Evolutionary conservation across 2,888 invertebrate species (phyloP), one percentile per base, ranked within the genome.

Genomic region (Metopia argyrocephala): DNA sequence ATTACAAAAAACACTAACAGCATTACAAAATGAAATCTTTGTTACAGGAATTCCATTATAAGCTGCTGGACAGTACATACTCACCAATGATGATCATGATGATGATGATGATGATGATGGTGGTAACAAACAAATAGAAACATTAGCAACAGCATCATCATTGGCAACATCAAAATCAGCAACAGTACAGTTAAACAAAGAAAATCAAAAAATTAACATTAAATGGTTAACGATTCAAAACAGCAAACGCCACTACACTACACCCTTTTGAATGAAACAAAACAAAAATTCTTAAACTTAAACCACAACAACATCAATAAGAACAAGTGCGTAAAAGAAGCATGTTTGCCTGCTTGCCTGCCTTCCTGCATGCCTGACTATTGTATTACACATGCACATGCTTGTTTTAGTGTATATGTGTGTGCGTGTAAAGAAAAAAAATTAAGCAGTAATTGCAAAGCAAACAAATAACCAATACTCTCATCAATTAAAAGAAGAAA

Each of bases 191-290:
- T 38, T 4, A 52, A 76, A 46, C 54, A 64, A 79, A 75, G 76
- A 85, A 84, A 81, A 79, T 84, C 86, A 85, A 86, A 38, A 15
- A 86, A 85, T 84, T 83, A 85, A 86, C 84, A 65, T 23, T 23
- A 59, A n/a, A 38, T 12, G 38, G 15, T 27, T 70, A 76, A 71
- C 76, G 57, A 80, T 38, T 38, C 73, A 57, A 61, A 73, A 69
- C 57, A 65, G 61, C 69, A 73, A 65, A n/a, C n/a, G 73, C 76
- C 69, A 76, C 68, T 86, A 84, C 84, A 78, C 65, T n/a, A 38
- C 6, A 38, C 38, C 38, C 57, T 61, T 65, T 48, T 62, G 56
- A 9, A 15, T 38, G 38, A 15, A 38, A 38, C 9, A 31, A 38
- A 38, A 31, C 31, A 12, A 12, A 78, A 75, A 78, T 80, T 38